A percentile compares a stretch with the other conserved stretches of the same genome.
Evolutionary conservation across 2,797 vertebrate species (phyloP).

Genomic region (Sciurus vulgaris): DNA sequence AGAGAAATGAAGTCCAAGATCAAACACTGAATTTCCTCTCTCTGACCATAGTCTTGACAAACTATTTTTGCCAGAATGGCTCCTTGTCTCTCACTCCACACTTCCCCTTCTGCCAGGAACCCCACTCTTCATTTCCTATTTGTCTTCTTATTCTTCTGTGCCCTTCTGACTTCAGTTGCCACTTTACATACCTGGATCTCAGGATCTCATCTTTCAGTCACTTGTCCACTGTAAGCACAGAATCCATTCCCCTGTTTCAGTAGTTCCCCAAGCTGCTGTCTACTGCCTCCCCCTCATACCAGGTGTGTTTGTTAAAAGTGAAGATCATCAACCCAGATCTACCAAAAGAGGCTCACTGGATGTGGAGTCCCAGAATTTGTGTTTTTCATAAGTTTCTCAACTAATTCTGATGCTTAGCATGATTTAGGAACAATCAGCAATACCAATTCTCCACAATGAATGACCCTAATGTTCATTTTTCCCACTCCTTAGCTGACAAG

Average conservation of each 20-base stretch:
- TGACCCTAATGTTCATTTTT: neutral
- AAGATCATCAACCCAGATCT: neutral
- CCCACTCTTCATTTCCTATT: neutral
- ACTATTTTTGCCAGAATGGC: neutral
- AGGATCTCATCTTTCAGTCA: neutral
- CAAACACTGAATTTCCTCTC: neutral
- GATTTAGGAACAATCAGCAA: neutral
- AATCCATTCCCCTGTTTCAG: neutral
- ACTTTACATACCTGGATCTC: neutral
- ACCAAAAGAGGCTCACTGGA: neutral
- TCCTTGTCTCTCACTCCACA: neutral
- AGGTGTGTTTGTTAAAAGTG: neutral
- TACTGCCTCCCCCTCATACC: neutral
- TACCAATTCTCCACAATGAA: neutral
- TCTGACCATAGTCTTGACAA: neutral
- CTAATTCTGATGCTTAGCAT: neutral
- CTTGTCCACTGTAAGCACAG: neutral
- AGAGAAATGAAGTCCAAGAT: neutral
- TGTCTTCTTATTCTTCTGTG: neutral
- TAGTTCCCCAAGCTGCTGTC: neutral
- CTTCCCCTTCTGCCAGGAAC: neutral
- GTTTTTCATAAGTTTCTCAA: neutral
- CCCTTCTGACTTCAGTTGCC: neutral
- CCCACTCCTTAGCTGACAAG: neutral
- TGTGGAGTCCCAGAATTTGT: neutral